Percentiles rank a stretch among this genome's conserved stretches.
Conservation (phyloP, 64 coral and sea anemone species). For the Montipora sp. region DNA sequence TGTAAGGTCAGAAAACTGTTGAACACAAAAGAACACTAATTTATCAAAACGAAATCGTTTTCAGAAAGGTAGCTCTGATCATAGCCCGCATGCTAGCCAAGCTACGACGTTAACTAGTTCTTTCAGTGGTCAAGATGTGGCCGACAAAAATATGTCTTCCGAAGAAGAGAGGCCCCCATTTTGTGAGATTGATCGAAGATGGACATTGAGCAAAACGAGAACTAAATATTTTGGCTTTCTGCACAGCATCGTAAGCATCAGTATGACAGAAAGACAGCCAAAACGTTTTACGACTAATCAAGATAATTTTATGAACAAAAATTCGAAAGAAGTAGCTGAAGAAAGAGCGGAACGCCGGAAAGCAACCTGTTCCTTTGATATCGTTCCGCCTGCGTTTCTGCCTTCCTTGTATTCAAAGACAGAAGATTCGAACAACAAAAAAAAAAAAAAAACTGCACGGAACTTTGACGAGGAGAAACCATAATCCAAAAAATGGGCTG, state of each 20-base stretch:
- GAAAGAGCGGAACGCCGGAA: neutral
- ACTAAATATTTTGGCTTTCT: neutral
- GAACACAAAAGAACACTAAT: neutral
- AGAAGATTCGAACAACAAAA: neutral
- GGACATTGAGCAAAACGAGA: neutral
- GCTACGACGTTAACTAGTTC: neutral
- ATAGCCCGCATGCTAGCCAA: neutral
- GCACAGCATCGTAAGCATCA: neutral
- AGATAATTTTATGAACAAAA: neutral
- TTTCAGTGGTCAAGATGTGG: neutral
- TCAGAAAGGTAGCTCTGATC: neutral
- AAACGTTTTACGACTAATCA: neutral
- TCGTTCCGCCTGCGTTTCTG: constrained; percentile 4
- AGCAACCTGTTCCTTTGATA: neutral
- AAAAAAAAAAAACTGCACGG: neutral
- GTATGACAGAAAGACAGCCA: neutral
- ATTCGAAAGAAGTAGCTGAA: neutral
- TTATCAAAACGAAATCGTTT: neutral
- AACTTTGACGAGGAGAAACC: neutral
- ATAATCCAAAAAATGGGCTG: neutral
- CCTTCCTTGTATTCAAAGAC: constrained; percentile 4
- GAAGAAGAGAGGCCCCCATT: neutral
- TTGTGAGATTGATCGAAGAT: neutral
- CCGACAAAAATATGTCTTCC: neutral
- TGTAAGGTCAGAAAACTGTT: neutral